Conservation (phyloP, 2,797 vertebrate species). For the Pygocentrus nattereri region DNA sequence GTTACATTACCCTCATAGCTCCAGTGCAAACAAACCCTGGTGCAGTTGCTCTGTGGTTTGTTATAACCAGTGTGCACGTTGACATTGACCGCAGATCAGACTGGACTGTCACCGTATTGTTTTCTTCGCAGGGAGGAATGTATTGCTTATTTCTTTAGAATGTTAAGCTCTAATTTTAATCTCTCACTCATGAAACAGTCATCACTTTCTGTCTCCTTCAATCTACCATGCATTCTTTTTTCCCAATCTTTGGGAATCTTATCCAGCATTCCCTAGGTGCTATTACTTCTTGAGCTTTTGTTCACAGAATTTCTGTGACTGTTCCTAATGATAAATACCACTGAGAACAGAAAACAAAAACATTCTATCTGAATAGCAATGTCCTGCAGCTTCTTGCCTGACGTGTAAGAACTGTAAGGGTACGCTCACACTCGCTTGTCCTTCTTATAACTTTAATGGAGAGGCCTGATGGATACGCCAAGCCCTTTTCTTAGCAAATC, state of each 20-base stretch:
- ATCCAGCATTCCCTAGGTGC: background rate
- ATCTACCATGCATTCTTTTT: background rate
- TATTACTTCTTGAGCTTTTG: background rate
- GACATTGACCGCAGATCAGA: no score
- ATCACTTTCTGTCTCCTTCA: background rate
- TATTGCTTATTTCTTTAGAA: background rate
- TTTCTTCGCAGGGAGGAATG: background rate
- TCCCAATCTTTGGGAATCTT: background rate
- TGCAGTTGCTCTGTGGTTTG: no score
- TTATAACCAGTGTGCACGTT: no score
- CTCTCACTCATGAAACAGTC: background rate
- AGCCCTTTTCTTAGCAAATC: constrained; percentile 25
- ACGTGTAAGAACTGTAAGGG: background rate
- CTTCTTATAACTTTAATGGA: background rate
- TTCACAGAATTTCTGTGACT: background rate
- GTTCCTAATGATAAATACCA: background rate
- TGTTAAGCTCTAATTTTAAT: background rate
- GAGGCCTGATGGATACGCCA: constrained; percentile 41
- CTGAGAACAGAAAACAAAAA: background rate
- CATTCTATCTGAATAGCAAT: background rate
- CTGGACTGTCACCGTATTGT: no score
- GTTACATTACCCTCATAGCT: no score
- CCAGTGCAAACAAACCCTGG: no score
- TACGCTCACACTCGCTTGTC: background rate
- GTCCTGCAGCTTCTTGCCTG: background rate